Percentiles rank a stretch among this genome's conserved stretches.
phyloP scores from a whole-genome alignment of 2,113 vertebrate genomes.

The Microcebus lehilahytsara region DNA sequence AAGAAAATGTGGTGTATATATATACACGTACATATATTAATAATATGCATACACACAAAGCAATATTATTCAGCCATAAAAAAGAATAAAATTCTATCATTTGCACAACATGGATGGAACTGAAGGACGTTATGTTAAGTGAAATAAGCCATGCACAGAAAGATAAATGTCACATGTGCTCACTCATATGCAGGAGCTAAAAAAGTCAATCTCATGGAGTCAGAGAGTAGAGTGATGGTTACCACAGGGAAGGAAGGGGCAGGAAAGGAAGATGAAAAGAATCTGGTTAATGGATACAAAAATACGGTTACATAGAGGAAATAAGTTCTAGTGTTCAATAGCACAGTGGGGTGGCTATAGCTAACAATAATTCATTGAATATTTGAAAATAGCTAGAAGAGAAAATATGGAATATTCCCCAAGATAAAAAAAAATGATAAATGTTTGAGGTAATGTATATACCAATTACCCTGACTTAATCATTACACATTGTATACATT shows the following conservation, averaged over 20 bases:
- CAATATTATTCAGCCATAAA: not conserved
- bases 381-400: not conserved
- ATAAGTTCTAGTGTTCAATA: not conserved
- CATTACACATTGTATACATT: not conserved
- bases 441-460: not conserved
- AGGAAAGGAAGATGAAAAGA: not conserved
- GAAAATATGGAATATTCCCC: not conserved
- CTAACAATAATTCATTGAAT: not conserved
- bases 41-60: not conserved
- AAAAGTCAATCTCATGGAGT: not conserved
- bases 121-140: not conserved
- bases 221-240: not conserved
- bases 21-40: too few species aligned
- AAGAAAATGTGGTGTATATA: not conserved
- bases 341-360: not conserved
- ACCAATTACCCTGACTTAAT: not conserved
- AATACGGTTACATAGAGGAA: not conserved
- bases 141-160: not conserved
- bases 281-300: not conserved
- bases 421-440: not conserved
- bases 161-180: not conserved
- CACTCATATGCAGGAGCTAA: too few species aligned
- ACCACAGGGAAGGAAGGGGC: not conserved
- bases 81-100: not conserved
- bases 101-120: not conserved